Evolutionary conservation across 2,797 vertebrate genomes (phyloP).

Genomic region (Ataeniobius toweri): DNA sequence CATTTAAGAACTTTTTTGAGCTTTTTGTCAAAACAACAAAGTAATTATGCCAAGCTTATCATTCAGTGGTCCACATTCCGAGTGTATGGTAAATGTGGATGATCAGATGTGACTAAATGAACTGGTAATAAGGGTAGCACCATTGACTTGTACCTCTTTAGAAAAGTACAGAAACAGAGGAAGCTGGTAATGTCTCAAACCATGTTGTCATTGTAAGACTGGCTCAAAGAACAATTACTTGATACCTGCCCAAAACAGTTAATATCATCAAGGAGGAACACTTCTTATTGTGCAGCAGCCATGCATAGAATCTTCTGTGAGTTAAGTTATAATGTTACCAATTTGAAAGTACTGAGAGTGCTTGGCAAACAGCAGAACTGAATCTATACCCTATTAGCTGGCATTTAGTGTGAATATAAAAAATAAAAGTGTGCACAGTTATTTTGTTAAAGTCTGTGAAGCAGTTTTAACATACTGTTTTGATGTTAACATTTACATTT

Average conservation of each 20-base stretch:
- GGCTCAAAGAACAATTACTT: slow-evolving; percentile 10
- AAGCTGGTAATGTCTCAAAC: slow-evolving; percentile 24
- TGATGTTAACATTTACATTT: slow-evolving; percentile 12
- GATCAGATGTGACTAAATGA: slow-evolving; percentile 52
- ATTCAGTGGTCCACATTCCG: slow-evolving; percentile 31
- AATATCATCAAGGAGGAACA: slow-evolving; percentile 9
- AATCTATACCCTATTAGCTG: not conserved
- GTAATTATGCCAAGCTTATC: slow-evolving; percentile 20
- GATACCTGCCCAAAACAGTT: not conserved
- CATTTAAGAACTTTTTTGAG: not conserved
- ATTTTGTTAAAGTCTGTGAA: slow-evolving; percentile 6
- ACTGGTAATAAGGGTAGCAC: slow-evolving; percentile 52
- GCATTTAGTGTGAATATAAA: not conserved
- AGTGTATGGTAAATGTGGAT: slow-evolving; percentile 50
- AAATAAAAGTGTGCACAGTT: not conserved
- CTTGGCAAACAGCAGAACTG: slow-evolving; percentile 14
- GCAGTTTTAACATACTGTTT: not conserved
- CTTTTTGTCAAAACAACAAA: slow-evolving; percentile 2
- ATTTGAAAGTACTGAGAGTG: slow-evolving; percentile 20
- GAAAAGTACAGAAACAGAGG: slow-evolving; percentile 26
- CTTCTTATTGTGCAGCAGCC: slow-evolving; percentile 22
- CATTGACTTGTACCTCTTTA: slow-evolving; percentile 20
- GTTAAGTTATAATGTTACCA: slow-evolving; percentile 13
- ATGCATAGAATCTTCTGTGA: slow-evolving; percentile 3
- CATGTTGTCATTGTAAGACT: slow-evolving; percentile 10